Percentiles rank a stretch among this genome's conserved stretches.
These are phyloP conservation scores for Smithornis capensis DNA, from an alignment of 2,113 vertebrate genomes.

Conservation along the genomic window DNA sequence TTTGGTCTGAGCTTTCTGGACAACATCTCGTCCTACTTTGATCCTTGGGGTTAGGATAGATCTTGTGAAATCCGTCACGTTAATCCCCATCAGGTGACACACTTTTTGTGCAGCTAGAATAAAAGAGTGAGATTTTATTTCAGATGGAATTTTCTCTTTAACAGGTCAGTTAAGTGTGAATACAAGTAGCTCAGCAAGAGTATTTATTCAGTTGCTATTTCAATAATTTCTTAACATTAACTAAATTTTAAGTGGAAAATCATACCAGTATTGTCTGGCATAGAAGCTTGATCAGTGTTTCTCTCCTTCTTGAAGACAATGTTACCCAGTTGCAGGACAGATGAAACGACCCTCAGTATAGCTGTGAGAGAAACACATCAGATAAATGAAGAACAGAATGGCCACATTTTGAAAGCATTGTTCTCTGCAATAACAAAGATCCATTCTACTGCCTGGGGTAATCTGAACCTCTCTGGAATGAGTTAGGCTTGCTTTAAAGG, in stretches of 20 bases:
- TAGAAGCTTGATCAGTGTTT: constrained; percentile 93
- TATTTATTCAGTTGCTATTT: neutral
- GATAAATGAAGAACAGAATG: neutral
- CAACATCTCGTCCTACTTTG: constrained; percentile 93
- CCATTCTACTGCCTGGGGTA: neutral
- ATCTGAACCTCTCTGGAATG: neutral
- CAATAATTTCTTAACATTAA: neutral
- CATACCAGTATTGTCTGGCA: constrained; percentile 95
- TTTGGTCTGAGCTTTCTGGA: constrained; percentile 97
- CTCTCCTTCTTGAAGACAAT: constrained; percentile 95
- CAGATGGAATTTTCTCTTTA: neutral
- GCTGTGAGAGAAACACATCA: constrained; percentile 70
- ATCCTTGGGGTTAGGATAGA: constrained; percentile 91
- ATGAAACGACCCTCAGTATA: constrained; percentile 89
- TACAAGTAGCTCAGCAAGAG: neutral
- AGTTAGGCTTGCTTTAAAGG: neutral
- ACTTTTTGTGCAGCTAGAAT: constrained; percentile 92
- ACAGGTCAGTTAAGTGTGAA: neutral
- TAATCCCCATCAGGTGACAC: constrained; percentile 93
- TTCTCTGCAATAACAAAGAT: neutral
- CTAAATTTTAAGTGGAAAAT: neutral
- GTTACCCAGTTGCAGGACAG: constrained; percentile 92
- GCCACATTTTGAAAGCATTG: neutral
- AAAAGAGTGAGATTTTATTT: neutral
- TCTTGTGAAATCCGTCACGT: constrained; percentile 92